Conservation (phyloP, 1,140 invertebrate species). For the Ladona fulva region DNA sequence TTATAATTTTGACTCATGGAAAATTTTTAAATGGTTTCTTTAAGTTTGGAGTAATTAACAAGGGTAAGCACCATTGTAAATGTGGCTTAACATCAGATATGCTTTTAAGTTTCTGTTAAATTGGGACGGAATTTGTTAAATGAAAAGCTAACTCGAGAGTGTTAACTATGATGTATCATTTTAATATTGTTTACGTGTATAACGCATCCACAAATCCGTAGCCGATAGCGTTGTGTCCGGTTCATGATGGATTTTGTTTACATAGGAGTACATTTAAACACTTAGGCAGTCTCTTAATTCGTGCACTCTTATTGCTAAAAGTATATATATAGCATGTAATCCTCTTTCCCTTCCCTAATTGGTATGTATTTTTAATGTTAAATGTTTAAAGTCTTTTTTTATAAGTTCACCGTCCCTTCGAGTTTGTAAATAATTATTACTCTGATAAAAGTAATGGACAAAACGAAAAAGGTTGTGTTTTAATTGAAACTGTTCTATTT, state of each 20-base stretch:
- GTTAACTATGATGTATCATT: background rate
- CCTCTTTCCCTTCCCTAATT: background rate
- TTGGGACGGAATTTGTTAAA: background rate
- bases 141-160: background rate
- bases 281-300: slow-evolving; percentile 2
- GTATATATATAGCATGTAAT: slow-evolving; percentile 3
- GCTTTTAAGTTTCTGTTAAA: background rate
- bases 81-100: background rate
- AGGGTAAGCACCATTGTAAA: background rate
- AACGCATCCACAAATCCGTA: background rate
- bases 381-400: slow-evolving; percentile 5
- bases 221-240: background rate
- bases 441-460: background rate
- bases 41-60: background rate
- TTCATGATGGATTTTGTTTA: background rate
- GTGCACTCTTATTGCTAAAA: background rate
- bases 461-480: background rate
- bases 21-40: background rate
- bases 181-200: background rate
- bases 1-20: background rate
- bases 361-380: slow-evolving; percentile 8
- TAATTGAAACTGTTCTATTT: slow-evolving; percentile 5
- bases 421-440: background rate
- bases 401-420: background rate
- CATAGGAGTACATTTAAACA: background rate